Evolutionary conservation across 2,113 vertebrate genomes (phyloP), one percentile per base, ranked within the genome.

Genomic region (Dipodomys stephensi): DNA sequence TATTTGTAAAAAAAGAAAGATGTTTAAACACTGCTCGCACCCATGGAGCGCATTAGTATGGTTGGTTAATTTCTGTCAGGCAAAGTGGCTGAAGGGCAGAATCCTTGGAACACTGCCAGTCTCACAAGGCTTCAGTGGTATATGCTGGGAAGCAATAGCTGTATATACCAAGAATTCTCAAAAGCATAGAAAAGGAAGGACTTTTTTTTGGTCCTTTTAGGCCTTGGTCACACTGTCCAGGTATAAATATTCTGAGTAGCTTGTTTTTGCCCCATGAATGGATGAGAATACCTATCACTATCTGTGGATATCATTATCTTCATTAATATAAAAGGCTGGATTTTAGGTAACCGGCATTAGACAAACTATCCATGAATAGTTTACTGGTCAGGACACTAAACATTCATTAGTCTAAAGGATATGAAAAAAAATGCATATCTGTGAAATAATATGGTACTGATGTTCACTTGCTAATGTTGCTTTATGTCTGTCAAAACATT

Each of bases 291-390:
- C 0, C 62, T 25, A 74, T 67, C 76, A 87, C 93, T 30, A 83
- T 20, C 69, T 60, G 7, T 57, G 73, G 46, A 62, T 73, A 27
- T 44, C 44, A 16, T 68, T 69, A 80, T 71, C 44, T 86, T 87
- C 39, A 86, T 62, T 87, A 90, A 88, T 20, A 83, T 60, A 83
- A 90, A 57, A 87, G 18, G 57, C 39, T 95, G 91, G 35, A 65
- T 71, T 93, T 44, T 15, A 86, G 57, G 79, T 22, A 76, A 9
- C n/a, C 67, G 81, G 11, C 62, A 74, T 19, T 60, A 39, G 23
- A 32, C 30, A 77, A 79, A 74, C 39, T 90, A 74, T 28, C 69
- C 44, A 68, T n/a, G 84, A 28, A 74, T 60, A 39, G 0, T n/a
- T 94, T 77, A 84, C 0, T 89, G 80, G 67, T 73, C 49, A 92